A percentile compares a stretch with the other conserved stretches of the same genome.
phyloP scores from a whole-genome alignment of 2,113 vertebrate species.

The Otus sunia region DNA sequence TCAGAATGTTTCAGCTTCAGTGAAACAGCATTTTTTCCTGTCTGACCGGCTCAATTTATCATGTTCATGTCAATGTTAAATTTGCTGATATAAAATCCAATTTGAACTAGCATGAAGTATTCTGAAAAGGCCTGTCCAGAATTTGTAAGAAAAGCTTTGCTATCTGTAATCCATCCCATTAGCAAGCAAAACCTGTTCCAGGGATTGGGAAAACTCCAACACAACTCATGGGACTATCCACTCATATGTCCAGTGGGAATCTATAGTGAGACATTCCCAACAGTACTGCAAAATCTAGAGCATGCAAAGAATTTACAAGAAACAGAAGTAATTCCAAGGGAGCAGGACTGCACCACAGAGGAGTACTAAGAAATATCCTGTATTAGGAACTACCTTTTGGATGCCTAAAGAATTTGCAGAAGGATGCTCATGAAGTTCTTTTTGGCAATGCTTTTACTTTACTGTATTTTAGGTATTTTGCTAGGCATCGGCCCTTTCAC shows the following conservation, averaged over 20 bases:
- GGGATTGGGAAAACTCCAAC: background rate
- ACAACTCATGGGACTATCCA: background rate
- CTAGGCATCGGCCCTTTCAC: background rate
- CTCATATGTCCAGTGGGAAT: background rate
- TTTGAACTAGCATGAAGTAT: background rate
- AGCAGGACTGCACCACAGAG: background rate
- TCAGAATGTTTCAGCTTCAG: background rate
- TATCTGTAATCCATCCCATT: background rate
- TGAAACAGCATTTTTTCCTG: background rate
- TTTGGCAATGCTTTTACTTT: background rate
- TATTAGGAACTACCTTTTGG: background rate
- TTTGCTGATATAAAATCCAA: conserved; percentile 25
- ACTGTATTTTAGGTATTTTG: background rate
- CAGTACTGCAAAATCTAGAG: background rate
- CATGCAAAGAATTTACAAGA: background rate
- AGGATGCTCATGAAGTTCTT: background rate
- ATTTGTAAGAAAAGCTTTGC: background rate
- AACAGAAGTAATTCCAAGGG: background rate
- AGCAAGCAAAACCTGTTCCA: background rate
- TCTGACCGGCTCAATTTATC: background rate
- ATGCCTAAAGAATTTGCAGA: background rate
- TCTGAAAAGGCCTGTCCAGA: background rate
- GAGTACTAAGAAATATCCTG: background rate
- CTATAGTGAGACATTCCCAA: background rate
- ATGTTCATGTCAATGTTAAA: background rate